Evolutionary conservation across 2,888 invertebrate species (phyloP).

Genomic region (Lasiommata megera): DNA sequence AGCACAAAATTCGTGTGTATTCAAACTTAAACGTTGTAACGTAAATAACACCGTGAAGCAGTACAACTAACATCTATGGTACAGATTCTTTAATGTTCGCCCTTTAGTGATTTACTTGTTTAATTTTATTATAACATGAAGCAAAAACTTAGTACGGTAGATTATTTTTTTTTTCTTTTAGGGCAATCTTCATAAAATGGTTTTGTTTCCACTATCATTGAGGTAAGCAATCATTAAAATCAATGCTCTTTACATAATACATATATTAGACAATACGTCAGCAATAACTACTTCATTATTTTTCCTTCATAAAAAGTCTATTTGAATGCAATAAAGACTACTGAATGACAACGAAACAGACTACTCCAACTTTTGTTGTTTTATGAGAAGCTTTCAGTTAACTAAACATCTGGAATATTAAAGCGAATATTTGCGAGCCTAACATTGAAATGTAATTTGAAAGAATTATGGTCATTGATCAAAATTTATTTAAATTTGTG

Average conservation of each 20-base stretch:
- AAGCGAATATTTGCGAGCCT: too few species aligned
- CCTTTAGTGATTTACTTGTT: conserved; percentile 30
- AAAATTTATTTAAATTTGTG: too few species aligned
- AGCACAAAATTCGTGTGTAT: conserved; percentile 32
- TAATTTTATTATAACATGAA: conserved; percentile 27
- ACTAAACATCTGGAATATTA: too few species aligned
- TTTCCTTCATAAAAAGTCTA: conserved; percentile 59
- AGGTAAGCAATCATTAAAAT: conserved; percentile 31
- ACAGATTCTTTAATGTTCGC: conserved; percentile 25
- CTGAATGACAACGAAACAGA: not conserved
- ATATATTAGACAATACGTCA: conserved; percentile 35
- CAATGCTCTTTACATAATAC: conserved; percentile 21
- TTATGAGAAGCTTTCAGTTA: not conserved
- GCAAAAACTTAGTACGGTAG: conserved; percentile 23
- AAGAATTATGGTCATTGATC: too few species aligned
- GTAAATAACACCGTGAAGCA: not conserved
- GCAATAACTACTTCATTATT: conserved; percentile 48
- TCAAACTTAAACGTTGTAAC: conserved; percentile 13
- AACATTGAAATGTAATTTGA: too few species aligned
- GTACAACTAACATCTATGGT: conserved; percentile 25
- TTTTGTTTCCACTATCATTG: conserved; percentile 33
- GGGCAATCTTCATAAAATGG: conserved; percentile 30
- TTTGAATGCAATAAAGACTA: not conserved
- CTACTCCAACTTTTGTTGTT: not conserved
- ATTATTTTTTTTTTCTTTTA: conserved; percentile 28